Evolutionary conservation across 2,888 invertebrate genomes (phyloP).

Genomic region (Entomobrya proxima): DNA sequence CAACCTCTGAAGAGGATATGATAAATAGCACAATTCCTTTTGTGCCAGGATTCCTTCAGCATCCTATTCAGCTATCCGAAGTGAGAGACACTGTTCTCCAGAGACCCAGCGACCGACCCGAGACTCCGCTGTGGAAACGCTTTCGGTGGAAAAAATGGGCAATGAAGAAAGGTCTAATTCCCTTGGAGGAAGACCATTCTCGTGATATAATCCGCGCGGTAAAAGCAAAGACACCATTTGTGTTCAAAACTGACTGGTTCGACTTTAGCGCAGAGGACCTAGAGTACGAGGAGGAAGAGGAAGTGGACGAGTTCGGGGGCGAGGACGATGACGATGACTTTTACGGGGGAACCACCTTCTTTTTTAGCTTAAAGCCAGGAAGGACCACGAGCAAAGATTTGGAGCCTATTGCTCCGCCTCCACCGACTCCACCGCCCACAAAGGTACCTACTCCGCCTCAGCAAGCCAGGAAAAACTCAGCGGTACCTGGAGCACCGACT

Average conservation of each 20-base stretch:
- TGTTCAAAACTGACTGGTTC: slow-evolving; percentile 61
- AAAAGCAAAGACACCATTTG: slow-evolving; percentile 63
- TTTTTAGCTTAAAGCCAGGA: background rate
- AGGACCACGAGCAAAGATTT: background rate
- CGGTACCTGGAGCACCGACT: no score
- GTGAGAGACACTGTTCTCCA: slow-evolving; percentile 53
- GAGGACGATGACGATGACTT: slow-evolving; percentile 49
- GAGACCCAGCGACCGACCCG: slow-evolving; percentile 42
- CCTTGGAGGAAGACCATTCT: slow-evolving; percentile 45
- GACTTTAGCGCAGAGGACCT: background rate
- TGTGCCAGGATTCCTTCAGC: slow-evolving; percentile 57
- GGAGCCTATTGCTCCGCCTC: no score
- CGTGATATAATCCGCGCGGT: slow-evolving; percentile 38
- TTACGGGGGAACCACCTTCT: background rate
- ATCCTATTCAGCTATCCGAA: slow-evolving; percentile 66
- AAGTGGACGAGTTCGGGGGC: background rate
- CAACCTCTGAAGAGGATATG: slow-evolving; percentile 27
- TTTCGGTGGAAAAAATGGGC: slow-evolving; percentile 74
- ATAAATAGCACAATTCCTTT: background rate
- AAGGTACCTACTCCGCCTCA: no score
- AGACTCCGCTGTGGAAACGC: slow-evolving; percentile 72
- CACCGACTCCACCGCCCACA: no score
- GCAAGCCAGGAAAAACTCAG: no score
- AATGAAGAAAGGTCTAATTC: slow-evolving; percentile 70
- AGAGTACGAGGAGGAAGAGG: background rate